A percentile compares a stretch with the other conserved stretches of the same genome.
Evolutionary conservation across 92 coral and sea anemone species (phyloP).

Genomic region (Phenganax marumi): DNA sequence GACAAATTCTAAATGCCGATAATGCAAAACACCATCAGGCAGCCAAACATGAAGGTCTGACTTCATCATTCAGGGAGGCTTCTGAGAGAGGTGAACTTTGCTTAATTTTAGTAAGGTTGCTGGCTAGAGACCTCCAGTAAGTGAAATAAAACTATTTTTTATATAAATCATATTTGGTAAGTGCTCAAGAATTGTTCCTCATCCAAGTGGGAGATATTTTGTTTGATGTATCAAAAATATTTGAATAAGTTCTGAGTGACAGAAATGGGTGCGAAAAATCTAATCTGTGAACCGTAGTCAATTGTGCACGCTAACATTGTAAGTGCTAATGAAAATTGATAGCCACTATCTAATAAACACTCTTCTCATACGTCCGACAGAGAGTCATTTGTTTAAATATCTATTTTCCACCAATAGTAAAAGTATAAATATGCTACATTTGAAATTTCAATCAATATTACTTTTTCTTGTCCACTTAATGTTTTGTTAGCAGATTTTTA

Average conservation of each 20-base stretch:
- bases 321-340: too few species aligned
- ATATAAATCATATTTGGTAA: neutral
- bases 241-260: too few species aligned
- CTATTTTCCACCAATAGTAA: neutral
- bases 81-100: slow-evolving; percentile 15
- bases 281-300: too few species aligned
- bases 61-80: slow-evolving; percentile 10
- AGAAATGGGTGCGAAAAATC: too few species aligned
- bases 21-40: neutral
- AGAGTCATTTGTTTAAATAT: neutral
- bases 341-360: too few species aligned
- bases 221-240: too few species aligned
- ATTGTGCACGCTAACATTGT: too few species aligned
- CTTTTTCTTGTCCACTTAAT: slow-evolving; percentile 10
- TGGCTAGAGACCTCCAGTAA: slow-evolving; percentile 5
- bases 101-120: slow-evolving; percentile 8
- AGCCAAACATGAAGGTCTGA: slow-evolving; percentile 3
- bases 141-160: neutral
- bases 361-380: too few species aligned
- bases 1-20: neutral
- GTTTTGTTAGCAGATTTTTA: neutral
- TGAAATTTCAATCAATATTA: slow-evolving; percentile 7
- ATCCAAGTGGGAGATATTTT: too few species aligned
- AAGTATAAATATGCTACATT: neutral
- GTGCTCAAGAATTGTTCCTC: too few species aligned